Conservation (phyloP, 2,113 vertebrate genomes). For the Penelope pileata region DNA sequence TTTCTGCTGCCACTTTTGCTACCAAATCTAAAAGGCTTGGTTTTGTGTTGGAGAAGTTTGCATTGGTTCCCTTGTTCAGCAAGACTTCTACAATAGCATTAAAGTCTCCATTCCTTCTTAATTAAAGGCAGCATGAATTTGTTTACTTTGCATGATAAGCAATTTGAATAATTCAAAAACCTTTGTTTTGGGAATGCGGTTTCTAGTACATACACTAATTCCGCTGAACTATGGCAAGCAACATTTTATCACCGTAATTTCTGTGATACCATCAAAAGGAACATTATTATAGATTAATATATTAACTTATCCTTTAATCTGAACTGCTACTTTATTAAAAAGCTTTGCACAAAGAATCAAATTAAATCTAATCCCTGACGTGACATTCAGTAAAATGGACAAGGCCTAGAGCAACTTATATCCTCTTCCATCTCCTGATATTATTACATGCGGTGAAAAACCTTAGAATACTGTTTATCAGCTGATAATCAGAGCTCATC, state of each 20-base stretch:
- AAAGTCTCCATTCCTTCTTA: background rate
- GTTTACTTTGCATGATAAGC: background rate
- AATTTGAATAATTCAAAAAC: background rate
- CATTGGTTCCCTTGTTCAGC: background rate
- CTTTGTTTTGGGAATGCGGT: background rate
- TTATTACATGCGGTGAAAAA: background rate
- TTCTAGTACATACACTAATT: background rate
- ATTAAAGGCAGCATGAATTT: background rate
- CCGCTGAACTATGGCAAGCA: background rate
- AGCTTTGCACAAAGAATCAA: conserved; percentile 34
- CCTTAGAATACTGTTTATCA: background rate
- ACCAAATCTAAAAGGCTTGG: rapidly evolving
- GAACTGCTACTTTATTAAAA: conserved; percentile 51
- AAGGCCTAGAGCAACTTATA: conserved; percentile 31
- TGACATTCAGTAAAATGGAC: conserved; percentile 15
- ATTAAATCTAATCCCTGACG: conserved; percentile 35
- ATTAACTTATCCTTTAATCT: conserved; percentile 40
- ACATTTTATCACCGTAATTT: background rate
- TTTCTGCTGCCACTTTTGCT: background rate
- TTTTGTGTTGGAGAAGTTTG: background rate
- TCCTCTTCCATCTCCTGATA: conserved; percentile 5
- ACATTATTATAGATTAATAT: conserved; percentile 20
- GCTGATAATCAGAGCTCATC: background rate
- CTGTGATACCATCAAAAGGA: conserved; percentile 31
- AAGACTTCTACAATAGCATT: background rate